phyloP scores from a whole-genome alignment of 2,113 vertebrate species.

The Alligator mississippiensis region DNA sequence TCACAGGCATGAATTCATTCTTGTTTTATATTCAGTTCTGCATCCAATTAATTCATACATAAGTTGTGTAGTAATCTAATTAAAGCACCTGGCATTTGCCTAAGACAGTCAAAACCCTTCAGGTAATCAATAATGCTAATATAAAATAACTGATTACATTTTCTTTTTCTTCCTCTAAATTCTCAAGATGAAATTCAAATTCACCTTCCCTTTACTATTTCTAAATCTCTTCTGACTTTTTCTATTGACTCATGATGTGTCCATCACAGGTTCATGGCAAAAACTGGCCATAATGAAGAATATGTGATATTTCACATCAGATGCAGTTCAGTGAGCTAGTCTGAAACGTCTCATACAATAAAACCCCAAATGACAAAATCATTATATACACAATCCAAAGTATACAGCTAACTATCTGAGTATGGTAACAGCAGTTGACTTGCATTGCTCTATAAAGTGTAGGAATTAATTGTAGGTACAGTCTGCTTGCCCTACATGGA shows the following conservation, averaged over 20 bases:
- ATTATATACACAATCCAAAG: neutral
- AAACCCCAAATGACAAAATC: neutral
- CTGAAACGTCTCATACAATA: neutral
- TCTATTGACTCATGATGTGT: slow-evolving; percentile 21
- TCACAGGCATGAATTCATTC: neutral
- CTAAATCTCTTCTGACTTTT: slow-evolving; percentile 11
- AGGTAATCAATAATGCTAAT: slow-evolving; percentile 76
- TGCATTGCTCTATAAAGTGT: neutral
- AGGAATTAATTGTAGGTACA: neutral
- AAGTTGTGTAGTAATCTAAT: slow-evolving; percentile 66
- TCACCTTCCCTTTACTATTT: slow-evolving; percentile 21
- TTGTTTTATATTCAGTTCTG: slow-evolving; percentile 32
- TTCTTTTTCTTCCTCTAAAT: slow-evolving; percentile 49
- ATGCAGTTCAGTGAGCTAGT: neutral
- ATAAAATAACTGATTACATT: slow-evolving; percentile 68
- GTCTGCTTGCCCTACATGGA: neutral
- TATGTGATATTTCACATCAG: neutral
- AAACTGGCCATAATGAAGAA: neutral
- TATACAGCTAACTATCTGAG: neutral
- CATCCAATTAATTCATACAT: slow-evolving; percentile 40
- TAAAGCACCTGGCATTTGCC: slow-evolving; percentile 66
- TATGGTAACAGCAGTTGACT: neutral
- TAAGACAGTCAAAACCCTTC: slow-evolving; percentile 54
- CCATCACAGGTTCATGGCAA: neutral
- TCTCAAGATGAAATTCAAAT: slow-evolving; percentile 65